phyloP scores from a whole-genome alignment of 1,140 invertebrate species.

The Calephelis nemesis region DNA sequence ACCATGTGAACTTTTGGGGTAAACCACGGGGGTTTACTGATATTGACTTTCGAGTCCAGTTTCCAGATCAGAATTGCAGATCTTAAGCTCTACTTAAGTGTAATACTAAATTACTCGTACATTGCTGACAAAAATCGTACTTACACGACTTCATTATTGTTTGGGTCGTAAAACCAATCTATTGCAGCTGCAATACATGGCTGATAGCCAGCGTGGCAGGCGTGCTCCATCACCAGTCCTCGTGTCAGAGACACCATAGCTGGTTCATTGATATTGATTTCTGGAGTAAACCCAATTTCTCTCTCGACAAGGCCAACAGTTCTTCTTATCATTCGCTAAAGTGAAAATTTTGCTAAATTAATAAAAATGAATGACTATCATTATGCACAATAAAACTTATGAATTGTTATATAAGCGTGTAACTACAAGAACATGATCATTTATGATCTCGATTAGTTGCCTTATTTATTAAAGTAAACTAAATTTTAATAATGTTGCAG shows the following conservation, averaged over 20 bases:
- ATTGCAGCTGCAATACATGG: conserved; percentile 64
- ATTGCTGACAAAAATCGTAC: conserved; percentile 22
- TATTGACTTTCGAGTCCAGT: too few species aligned
- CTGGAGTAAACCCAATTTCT: conserved; percentile 52
- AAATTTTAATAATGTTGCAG: too few species aligned
- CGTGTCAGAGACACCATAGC: conserved; percentile 53
- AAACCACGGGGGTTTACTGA: too few species aligned
- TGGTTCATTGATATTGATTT: conserved; percentile 39
- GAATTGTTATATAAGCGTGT: too few species aligned
- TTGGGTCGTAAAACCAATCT: conserved; percentile 61
- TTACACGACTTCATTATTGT: conserved; percentile 47
- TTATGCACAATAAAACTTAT: too few species aligned
- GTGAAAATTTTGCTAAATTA: neutral
- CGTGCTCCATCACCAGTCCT: conserved; percentile 67
- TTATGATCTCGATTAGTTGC: too few species aligned
- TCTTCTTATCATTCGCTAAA: conserved; percentile 57
- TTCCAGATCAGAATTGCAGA: too few species aligned
- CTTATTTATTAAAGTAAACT: too few species aligned
- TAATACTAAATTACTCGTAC: neutral
- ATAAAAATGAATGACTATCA: too few species aligned
- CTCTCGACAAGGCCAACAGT: conserved; percentile 45
- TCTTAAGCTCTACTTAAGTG: neutral
- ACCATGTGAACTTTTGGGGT: too few species aligned
- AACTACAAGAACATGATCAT: too few species aligned
- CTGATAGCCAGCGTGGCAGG: conserved; percentile 50